Conservation (phyloP, 2,888 invertebrate genomes). For the Lapara coniferarum region DNA sequence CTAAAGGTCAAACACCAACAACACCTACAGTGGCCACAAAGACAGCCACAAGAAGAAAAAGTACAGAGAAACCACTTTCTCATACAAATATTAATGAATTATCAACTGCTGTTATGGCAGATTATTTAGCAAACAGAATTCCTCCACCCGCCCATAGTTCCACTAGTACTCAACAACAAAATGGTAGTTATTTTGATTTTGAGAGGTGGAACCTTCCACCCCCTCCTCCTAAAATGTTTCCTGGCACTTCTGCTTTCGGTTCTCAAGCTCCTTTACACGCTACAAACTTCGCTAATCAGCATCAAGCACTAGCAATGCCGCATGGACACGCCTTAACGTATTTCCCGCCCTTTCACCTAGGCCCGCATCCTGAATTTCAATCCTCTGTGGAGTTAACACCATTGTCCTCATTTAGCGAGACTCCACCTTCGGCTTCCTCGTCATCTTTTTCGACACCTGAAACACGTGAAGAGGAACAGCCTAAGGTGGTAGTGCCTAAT, state of each 20-base stretch:
- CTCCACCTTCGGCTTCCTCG: conserved; percentile 83
- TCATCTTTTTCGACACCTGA: conserved; percentile 82
- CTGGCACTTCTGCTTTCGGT: conserved; percentile 83
- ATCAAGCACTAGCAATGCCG: conserved; percentile 86
- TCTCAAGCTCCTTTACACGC: conserved; percentile 84
- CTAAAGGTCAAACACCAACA: conserved; percentile 68
- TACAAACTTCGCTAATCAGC: conserved; percentile 84
- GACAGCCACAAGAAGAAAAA: conserved; percentile 82
- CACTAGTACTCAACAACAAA: conserved; percentile 83
- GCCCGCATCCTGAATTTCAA: conserved; percentile 87
- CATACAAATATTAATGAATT: conserved; percentile 81
- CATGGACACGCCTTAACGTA: conserved; percentile 89
- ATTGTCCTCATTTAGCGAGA: conserved; percentile 82
- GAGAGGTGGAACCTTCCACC: conserved; percentile 91
- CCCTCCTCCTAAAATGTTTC: conserved; percentile 87
- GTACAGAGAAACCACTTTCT: conserved; percentile 79
- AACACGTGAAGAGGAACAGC: conserved; percentile 87
- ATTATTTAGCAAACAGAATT: conserved; percentile 84
- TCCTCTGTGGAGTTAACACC: conserved; percentile 87
- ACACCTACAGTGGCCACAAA: conserved; percentile 56
- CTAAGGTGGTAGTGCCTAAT: conserved; percentile 94
- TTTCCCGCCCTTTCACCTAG: conserved; percentile 89
- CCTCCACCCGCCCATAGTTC: conserved; percentile 90
- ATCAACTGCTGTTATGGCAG: conserved; percentile 81
- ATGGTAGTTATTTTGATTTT: conserved; percentile 90